Evolutionary conservation across 2,888 invertebrate genomes (phyloP), one percentile per base, ranked within the genome.

Genomic region (Dasypolia templi): DNA sequence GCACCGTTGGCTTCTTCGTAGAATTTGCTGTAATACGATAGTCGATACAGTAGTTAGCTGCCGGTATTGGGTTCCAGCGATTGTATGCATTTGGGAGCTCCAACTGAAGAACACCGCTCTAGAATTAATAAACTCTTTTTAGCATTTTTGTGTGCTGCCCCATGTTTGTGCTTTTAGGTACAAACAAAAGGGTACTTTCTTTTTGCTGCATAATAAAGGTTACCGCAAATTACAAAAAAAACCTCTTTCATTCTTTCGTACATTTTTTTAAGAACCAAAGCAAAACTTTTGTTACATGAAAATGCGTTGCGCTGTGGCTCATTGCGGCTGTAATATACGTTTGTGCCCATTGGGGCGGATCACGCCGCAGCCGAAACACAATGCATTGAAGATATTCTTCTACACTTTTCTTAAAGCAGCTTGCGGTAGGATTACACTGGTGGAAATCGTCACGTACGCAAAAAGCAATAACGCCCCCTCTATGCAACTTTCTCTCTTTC

Each of bases 1-100:
- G 77, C 4, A n/a, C 59, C 7, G 44, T 67, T 17, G 22, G 62
- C 0, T 22, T 32, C 0, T 42, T 65, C 19, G 6, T 58, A 4
- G 32, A 26, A 22, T 67, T 29, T 0, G n/a, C 1, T 6, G 26
- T 39, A n/a, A 81, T 46, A 9, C 81, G 77, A 35, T 85, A 89
- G 73, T 91, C 91, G 2, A 89, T 42, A 56, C 91, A 91, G 61
- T 82, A 91, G 63, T 85, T 72, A 0, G 67, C 61, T 22, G 75
- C 66, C 0, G 63, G 51, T 61, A 87, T 26, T 9, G 69, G 67
- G 9, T 68, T 86, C 89, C 88, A 91, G 53, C 88, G 82, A 0
- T 83, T 29, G 59, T 86, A 91, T 0, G 87, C 82, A 58, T 91
- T 91, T 5, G 90, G 90, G 12, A 77, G 59, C 67, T 91, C 90